Conservation (phyloP, 2,888 invertebrate genomes). For the Ormyrus pomaceus region DNA sequence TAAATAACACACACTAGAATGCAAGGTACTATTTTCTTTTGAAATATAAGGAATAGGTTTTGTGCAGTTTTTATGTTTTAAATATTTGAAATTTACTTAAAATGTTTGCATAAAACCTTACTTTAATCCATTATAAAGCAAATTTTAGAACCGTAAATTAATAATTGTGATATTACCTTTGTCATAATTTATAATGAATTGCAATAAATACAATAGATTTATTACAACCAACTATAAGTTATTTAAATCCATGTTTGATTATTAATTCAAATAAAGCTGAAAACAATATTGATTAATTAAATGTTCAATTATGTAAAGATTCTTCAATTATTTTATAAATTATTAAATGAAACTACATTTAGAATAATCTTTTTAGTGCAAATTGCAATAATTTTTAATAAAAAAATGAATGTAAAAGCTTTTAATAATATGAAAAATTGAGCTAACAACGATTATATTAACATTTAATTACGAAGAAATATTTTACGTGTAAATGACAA, state of each 20-base stretch:
- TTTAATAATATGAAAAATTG: background rate
- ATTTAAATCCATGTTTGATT: constrained; percentile 15
- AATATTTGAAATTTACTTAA: too few species aligned
- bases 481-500: background rate
- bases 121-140: too few species aligned
- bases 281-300: constrained; percentile 49
- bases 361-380: background rate
- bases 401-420: background rate
- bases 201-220: constrained; percentile 1
- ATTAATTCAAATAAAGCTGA: constrained; percentile 48
- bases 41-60: too few species aligned
- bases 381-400: background rate
- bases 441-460: too few species aligned
- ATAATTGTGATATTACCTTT: constrained; percentile 1
- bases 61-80: too few species aligned
- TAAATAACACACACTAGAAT: too few species aligned
- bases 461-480: background rate
- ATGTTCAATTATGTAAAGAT: background rate
- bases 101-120: too few species aligned
- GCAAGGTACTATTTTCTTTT: too few species aligned
- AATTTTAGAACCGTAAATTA: too few species aligned
- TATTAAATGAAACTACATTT: background rate
- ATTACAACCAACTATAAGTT: constrained; percentile 20
- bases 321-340: constrained; percentile 1
- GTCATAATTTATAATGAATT: constrained; percentile 6